Percentiles rank a stretch among this genome's conserved stretches.
phyloP scores from a whole-genome alignment of 2,113 vertebrate genomes.

The Hypanus sabinus region DNA sequence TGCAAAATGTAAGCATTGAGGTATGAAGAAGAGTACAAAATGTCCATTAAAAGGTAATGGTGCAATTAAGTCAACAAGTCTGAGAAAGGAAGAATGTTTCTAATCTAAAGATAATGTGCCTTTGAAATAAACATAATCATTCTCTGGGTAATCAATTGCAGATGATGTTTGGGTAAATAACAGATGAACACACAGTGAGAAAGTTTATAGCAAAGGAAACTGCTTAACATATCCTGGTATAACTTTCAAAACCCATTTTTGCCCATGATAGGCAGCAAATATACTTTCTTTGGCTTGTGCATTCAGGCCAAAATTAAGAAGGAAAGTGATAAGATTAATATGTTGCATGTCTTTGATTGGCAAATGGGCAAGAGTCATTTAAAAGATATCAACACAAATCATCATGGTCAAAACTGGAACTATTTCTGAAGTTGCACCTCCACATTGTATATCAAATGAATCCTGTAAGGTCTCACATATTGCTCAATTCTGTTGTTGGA shows the following conservation, averaged over 20 bases:
- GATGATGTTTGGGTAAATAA: background rate
- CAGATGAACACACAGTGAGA: background rate
- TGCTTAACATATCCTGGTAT: background rate
- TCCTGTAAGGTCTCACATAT: background rate
- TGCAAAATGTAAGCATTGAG: too few relatives aligned
- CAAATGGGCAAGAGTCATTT: background rate
- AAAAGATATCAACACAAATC: background rate
- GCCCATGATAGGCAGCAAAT: background rate
- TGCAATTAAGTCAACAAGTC: background rate
- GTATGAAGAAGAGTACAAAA: too few relatives aligned
- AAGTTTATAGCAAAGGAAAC: too few relatives aligned
- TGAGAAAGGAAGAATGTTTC: background rate
- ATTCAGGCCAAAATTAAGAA: background rate
- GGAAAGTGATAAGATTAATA: background rate
- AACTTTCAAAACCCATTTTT: background rate
- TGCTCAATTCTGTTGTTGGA: background rate
- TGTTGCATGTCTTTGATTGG: background rate
- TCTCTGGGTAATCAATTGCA: background rate
- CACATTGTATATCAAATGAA: background rate
- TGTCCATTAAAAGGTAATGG: too few relatives aligned
- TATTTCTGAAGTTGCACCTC: background rate
- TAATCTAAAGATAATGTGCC: background rate
- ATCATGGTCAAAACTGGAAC: background rate
- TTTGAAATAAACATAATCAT: background rate
- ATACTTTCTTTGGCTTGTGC: background rate